phyloP scores from a whole-genome alignment of 2,797 vertebrate species.

The Smutsia temminckii region DNA sequence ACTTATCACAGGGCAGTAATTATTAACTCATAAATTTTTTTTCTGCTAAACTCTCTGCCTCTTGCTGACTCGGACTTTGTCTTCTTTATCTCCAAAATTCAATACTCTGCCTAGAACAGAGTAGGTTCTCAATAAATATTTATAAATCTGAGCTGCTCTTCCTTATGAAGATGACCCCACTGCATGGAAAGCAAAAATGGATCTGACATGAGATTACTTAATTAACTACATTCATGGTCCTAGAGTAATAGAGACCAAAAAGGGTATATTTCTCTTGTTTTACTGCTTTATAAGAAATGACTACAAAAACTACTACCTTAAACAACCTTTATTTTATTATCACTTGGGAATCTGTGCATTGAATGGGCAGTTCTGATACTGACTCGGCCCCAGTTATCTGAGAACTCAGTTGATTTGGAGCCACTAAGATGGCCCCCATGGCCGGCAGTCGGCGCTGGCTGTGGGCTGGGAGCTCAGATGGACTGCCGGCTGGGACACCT shows the following conservation, averaged over 20 bases:
- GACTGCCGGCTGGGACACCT: no score
- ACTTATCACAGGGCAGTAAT: background rate
- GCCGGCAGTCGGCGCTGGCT: background rate
- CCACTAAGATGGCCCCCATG: background rate
- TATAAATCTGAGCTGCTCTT: background rate
- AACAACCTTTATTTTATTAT: background rate
- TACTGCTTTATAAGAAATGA: background rate
- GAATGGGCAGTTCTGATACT: background rate
- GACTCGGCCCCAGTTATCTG: background rate
- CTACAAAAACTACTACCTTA: background rate
- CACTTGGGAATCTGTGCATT: background rate
- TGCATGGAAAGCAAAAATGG: background rate
- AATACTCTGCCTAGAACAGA: background rate
- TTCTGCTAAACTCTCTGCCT: background rate
- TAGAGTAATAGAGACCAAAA: background rate
- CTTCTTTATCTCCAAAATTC: background rate
- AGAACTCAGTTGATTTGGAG: background rate
- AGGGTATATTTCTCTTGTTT: background rate
- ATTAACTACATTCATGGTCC: background rate
- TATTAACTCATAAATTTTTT: background rate
- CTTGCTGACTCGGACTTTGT: constrained; percentile 11
- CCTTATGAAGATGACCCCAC: background rate
- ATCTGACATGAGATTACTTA: background rate
- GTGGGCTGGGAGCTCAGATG: background rate
- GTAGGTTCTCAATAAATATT: background rate